Conservation (phyloP, 2,797 vertebrate species). For the Morus bassanus region DNA sequence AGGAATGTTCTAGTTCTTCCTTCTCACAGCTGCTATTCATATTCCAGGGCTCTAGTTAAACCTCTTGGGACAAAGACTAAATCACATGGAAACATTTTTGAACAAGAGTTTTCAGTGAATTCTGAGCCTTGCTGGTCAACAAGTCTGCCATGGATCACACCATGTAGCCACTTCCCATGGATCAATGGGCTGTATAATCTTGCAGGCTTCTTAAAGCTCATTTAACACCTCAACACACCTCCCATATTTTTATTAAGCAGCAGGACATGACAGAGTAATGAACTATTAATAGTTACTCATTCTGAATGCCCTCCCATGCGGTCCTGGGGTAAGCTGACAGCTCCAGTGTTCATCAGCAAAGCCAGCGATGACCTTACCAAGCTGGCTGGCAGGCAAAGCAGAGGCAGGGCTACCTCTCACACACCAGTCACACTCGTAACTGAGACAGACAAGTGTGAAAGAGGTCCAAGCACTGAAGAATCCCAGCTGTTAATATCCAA, state of each 20-base stretch:
- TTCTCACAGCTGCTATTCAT: conserved; percentile 41
- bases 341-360: background rate
- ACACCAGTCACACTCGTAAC: background rate
- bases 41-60: conserved; percentile 7
- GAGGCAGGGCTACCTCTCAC: background rate
- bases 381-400: background rate
- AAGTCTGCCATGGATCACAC: background rate
- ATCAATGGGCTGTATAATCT: background rate
- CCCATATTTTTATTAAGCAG: background rate
- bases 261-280: background rate
- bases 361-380: background rate
- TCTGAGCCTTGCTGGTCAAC: background rate
- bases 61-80: conserved; percentile 1
- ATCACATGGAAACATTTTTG: background rate
- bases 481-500: background rate
- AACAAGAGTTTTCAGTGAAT: background rate
- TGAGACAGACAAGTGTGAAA: background rate
- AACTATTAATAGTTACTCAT: background rate
- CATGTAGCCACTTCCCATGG: fast-evolving
- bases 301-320: background rate
- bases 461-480: background rate
- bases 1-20: conserved; percentile 54
- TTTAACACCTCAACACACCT: background rate
- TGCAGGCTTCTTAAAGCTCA: background rate
- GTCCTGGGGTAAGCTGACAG: background rate